Percentiles rank a stretch among this genome's conserved stretches.
These are phyloP conservation scores for Mola mola DNA, from an alignment of 2,113 vertebrate genomes.

Conservation along the genomic window DNA sequence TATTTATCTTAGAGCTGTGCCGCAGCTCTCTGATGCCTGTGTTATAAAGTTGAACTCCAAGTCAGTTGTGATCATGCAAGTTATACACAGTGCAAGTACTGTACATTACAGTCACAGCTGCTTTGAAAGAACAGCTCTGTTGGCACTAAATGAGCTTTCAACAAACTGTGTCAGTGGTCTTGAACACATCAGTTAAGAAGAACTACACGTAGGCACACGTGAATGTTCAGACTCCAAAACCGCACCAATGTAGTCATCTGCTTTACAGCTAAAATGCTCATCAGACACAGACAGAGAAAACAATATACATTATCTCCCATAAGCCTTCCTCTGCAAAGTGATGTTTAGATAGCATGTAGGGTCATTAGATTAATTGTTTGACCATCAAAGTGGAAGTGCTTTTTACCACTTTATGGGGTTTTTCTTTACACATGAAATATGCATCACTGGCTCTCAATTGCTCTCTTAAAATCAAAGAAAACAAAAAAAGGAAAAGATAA, in stretches of 20 bases:
- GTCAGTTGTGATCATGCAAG: slow-evolving; percentile 10
- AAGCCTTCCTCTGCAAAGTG: slow-evolving; percentile 9
- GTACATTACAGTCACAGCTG: not conserved
- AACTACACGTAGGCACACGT: slow-evolving; percentile 45
- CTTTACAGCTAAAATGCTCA: slow-evolving; percentile 43
- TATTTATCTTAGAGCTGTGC: not conserved
- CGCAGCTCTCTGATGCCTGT: slow-evolving; percentile 8
- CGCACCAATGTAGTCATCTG: slow-evolving; percentile 37
- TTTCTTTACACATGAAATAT: no score
- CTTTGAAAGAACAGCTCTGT: slow-evolving; percentile 2
- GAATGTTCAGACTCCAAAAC: slow-evolving; percentile 9
- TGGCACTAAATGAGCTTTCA: slow-evolving; percentile 5
- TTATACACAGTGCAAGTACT: not conserved
- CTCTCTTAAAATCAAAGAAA: no score
- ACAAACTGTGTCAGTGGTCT: slow-evolving; percentile 33
- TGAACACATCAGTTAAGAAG: slow-evolving; percentile 40
- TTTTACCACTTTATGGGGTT: not conserved
- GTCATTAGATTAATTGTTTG: slow-evolving; percentile 17
- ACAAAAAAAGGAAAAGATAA: no score
- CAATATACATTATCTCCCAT: slow-evolving; percentile 1
- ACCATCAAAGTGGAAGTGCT: not conserved
- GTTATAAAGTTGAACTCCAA: not conserved
- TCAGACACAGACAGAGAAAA: slow-evolving; percentile 35
- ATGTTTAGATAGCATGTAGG: not conserved
- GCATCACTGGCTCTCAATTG: no score